phyloP scores from a whole-genome alignment of 1,140 invertebrate genomes.

The Polyergus mexicanus region DNA sequence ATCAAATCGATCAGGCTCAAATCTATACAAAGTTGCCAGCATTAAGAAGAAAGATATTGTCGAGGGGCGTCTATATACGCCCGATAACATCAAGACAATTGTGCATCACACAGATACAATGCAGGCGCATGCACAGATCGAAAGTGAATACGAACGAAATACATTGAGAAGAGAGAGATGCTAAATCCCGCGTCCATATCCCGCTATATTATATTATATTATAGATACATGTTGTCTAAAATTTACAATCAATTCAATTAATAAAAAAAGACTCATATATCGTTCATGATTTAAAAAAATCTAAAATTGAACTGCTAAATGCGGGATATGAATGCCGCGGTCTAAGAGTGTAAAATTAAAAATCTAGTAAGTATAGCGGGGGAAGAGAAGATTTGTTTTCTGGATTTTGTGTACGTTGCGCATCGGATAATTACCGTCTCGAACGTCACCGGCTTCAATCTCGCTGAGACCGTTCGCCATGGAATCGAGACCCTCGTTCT shows the following conservation, averaged over 20 bases:
- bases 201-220: background rate
- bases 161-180: conserved; percentile 61
- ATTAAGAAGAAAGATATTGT: conserved; percentile 32
- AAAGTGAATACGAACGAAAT: conserved; percentile 57
- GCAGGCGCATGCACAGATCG: conserved; percentile 56
- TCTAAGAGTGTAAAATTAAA: conserved; percentile 50
- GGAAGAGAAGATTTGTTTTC: background rate
- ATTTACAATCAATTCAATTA: background rate
- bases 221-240: background rate
- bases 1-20: conserved; percentile 29
- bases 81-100: conserved; percentile 53
- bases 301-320: background rate
- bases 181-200: conserved; percentile 40
- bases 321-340: conserved; percentile 22
- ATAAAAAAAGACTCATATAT: background rate
- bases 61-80: conserved; percentile 31
- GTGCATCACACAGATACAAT: conserved; percentile 56
- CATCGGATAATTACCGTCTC: conserved; percentile 91
- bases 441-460: conserved; percentile 97
- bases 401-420: background rate
- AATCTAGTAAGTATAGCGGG: conserved; percentile 3
- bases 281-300: background rate
- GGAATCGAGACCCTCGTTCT: conserved; percentile 95
- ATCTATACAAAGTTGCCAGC: conserved; percentile 33
- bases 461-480: conserved; percentile 94